Evolutionary conservation across 2,113 vertebrate genomes (phyloP).

Genomic region (Ahaetulla prasina): DNA sequence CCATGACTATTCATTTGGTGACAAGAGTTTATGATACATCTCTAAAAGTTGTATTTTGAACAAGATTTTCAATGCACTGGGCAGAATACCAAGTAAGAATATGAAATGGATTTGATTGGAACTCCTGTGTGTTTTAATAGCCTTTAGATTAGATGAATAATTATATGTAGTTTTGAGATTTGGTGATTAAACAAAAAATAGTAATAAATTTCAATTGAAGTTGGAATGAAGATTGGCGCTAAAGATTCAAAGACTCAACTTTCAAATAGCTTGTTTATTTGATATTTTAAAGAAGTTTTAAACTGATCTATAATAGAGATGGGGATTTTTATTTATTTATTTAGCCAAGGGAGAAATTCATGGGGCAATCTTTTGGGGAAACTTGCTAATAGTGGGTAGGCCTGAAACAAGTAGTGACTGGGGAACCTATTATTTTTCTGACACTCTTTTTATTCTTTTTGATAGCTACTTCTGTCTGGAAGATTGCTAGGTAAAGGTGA

Average conservation of each 20-base stretch:
- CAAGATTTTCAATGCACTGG: background rate
- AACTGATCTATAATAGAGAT: background rate
- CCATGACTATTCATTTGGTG: background rate
- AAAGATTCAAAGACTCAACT: background rate
- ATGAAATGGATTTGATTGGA: background rate
- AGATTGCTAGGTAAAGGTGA: background rate
- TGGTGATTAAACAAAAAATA: background rate
- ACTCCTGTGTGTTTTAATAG: background rate
- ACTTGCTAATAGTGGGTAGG: background rate
- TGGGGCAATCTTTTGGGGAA: background rate
- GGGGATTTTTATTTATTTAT: background rate
- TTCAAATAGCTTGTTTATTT: background rate
- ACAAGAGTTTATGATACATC: too few species aligned
- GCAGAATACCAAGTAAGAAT: background rate
- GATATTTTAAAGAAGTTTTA: background rate
- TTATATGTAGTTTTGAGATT: background rate
- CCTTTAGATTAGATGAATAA: background rate
- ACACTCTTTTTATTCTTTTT: background rate
- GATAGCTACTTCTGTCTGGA: background rate
- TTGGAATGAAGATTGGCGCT: background rate
- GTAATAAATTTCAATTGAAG: background rate
- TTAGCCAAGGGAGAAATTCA: background rate
- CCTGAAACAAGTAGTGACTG: background rate
- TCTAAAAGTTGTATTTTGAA: background rate
- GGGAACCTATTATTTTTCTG: background rate